Evolutionary conservation across 1,140 invertebrate species (phyloP), one percentile per base, ranked within the genome.

Genomic region (Rhizoglyphus robini): DNA sequence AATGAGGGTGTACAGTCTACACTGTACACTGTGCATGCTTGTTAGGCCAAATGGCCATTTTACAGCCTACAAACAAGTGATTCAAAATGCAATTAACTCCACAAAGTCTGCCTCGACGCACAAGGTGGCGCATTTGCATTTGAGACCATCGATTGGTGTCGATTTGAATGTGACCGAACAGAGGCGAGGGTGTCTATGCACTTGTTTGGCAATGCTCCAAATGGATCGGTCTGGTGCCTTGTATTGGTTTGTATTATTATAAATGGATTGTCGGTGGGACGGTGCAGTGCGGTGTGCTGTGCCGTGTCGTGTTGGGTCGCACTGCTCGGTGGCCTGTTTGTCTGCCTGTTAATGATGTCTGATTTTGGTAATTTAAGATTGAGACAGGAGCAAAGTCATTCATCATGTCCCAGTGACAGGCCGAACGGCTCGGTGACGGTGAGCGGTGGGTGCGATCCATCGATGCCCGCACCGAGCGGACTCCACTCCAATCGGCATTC

Each of bases 321-420:
- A 8, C 23, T 25, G 8, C 20, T 20, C 51, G 8, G 8, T 54
- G 8, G 8, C 51, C 51, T 20, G 8, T 54, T 5, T 41, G 36
- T 41, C 23, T 54, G 51, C 31, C 51, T 54, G 51, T 54, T 54
- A 54, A 54, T 54, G 51, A 54, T 54, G 51, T 54, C 51, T 54
- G 51, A 54, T 54, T 54, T 41, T 54, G 51, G 51, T 54, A 54
- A 54, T 54, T 54, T 54, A 54, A 54, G 51, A 54, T 54, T 54
- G 51, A 54, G 51, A 54, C 51, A 54, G 51, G 51, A 54, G 51
- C 31, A 54, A 54, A 54, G 51, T 54, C 51, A 54, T 54, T 54
- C 51, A 54, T 54, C 51, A 54, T 54, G 51, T 54, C 15, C 51
- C 23, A 27, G 23, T 54, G 51, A 54, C 51, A 54, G 51, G 36